A percentile compares a stretch with the other conserved stretches of the same genome.
These are phyloP conservation scores for Sinopyrophorus schimmeli DNA, from an alignment of 2,888 invertebrate genomes.

Conservation along the genomic window DNA sequence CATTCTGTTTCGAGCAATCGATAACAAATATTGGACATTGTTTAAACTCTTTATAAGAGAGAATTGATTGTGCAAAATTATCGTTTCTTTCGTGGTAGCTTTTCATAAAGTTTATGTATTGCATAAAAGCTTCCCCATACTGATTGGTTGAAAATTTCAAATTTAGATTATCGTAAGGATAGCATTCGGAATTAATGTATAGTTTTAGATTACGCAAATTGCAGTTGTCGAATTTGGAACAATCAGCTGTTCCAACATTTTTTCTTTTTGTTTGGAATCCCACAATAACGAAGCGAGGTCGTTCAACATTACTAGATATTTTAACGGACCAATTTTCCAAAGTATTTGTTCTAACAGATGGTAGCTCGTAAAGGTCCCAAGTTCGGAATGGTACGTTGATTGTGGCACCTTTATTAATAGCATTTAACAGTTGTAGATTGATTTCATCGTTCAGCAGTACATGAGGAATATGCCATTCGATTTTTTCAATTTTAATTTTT, in stretches of 20 bases:
- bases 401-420: no score
- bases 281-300: constrained; percentile 48
- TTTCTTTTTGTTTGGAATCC: constrained; percentile 48
- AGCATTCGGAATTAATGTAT: constrained; percentile 44
- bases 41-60: constrained; percentile 19
- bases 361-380: constrained; percentile 49
- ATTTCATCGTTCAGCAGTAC: no score
- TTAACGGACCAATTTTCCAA: constrained; percentile 40
- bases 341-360: constrained; percentile 30
- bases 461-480: no score
- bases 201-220: constrained; percentile 44
- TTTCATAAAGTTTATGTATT: constrained; percentile 36
- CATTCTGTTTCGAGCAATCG: constrained; percentile 36
- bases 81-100: constrained; percentile 29
- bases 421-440: no score
- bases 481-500: no score
- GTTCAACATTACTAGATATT: constrained; percentile 42
- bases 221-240: constrained; percentile 33
- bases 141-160: constrained; percentile 37
- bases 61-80: constrained; percentile 13
- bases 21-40: constrained; percentile 25
- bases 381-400: constrained; percentile 33
- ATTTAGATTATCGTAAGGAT: constrained; percentile 45
- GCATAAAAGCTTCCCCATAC: constrained; percentile 34
- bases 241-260: constrained; percentile 38